Evolutionary conservation across 2,888 invertebrate species (phyloP).

Genomic region (Myopa tessellatipennis): DNA sequence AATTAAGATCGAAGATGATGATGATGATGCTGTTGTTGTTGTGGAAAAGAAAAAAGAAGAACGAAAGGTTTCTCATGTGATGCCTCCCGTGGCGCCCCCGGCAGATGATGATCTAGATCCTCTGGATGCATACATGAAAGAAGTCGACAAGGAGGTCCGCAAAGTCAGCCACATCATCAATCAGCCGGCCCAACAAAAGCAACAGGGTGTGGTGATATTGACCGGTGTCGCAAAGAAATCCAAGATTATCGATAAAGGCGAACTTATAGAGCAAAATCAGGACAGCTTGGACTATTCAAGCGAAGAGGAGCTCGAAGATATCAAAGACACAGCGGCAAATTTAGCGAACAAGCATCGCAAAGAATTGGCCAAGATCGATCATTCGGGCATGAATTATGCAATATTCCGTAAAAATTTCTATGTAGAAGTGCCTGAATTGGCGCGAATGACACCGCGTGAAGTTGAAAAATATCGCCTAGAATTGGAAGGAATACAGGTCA

Average conservation of each 20-base stretch:
- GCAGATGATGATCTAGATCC: slow-evolving; percentile 90
- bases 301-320: slow-evolving; percentile 95
- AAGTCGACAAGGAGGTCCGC: slow-evolving; percentile 73
- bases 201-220: slow-evolving; percentile 79
- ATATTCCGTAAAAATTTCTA: slow-evolving; percentile 96
- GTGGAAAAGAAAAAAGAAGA: slow-evolving; percentile 45
- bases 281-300: slow-evolving; percentile 98
- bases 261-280: slow-evolving; percentile 98
- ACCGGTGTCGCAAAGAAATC: slow-evolving; percentile 85
- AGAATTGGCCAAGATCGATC: slow-evolving; percentile 93
- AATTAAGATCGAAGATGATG: slow-evolving; percentile 57
- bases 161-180: slow-evolving; percentile 66
- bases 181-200: slow-evolving; percentile 68
- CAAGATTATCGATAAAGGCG: slow-evolving; percentile 85
- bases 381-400: slow-evolving; percentile 86
- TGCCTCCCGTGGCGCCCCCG: not conserved
- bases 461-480: slow-evolving; percentile 88
- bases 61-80: slow-evolving; percentile 35
- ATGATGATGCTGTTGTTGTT: slow-evolving; percentile 60
- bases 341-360: slow-evolving; percentile 91
- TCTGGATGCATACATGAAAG: slow-evolving; percentile 97
- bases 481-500: slow-evolving; percentile 94
- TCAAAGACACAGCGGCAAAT: slow-evolving; percentile 89
- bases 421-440: slow-evolving; percentile 95
- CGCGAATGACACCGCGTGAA: slow-evolving; percentile 88